A percentile compares a stretch with the other conserved stretches of the same genome.
phyloP scores from a whole-genome alignment of 2,888 invertebrate genomes.

The Drosophila melanosoma region DNA sequence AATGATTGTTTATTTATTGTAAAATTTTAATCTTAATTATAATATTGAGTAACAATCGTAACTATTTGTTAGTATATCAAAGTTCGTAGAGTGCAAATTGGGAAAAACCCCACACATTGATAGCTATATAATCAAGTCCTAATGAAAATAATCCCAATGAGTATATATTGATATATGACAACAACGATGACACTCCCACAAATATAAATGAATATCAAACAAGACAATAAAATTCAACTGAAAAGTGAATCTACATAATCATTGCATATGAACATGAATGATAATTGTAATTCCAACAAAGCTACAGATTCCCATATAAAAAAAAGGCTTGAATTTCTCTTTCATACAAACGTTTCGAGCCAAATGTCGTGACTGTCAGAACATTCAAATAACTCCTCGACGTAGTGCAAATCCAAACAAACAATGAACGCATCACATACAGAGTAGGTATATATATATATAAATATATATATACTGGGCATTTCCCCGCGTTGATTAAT shows the following conservation, averaged over 20 bases:
- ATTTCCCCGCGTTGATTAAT: constrained; percentile 70
- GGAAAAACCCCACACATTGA: constrained; percentile 23
- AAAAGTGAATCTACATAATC: constrained; percentile 31
- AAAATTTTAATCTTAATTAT: neutral
- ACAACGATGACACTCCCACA: constrained; percentile 12
- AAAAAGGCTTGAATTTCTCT: neutral
- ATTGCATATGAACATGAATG: constrained; percentile 36
- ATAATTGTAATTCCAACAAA: constrained; percentile 51
- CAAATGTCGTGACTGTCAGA: constrained; percentile 57
- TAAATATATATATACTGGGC: constrained; percentile 49
- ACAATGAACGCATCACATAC: constrained; percentile 5
- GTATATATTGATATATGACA: constrained; percentile 7
- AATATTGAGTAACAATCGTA: neutral
- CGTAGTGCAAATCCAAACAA: constrained; percentile 37
- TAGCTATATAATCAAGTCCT: neutral
- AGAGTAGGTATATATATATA: neutral
- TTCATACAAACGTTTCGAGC: constrained; percentile 11
- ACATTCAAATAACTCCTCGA: constrained; percentile 16
- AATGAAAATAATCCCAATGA: constrained; percentile 5
- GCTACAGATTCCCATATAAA: constrained; percentile 21
- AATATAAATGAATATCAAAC: neutral
- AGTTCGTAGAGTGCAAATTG: neutral
- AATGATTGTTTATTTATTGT: neutral
- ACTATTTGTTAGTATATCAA: neutral
- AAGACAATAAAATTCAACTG: constrained; percentile 3